Conservation (phyloP, 2,888 invertebrate species). For the Leucozona laternaria region DNA sequence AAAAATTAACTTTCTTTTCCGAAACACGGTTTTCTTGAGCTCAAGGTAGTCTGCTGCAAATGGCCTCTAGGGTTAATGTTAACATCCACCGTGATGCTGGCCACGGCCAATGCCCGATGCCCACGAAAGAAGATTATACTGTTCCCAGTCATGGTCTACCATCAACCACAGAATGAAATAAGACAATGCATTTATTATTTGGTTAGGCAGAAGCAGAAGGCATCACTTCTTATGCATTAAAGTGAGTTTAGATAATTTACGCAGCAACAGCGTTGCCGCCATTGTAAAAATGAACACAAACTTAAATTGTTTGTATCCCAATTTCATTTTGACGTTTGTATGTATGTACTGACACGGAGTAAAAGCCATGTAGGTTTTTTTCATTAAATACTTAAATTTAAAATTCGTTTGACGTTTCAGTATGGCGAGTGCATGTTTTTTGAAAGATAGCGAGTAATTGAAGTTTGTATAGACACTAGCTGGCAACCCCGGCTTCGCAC, state of each 20-base stretch:
- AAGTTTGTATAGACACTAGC: no score
- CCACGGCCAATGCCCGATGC: constrained; percentile 5
- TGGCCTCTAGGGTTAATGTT: constrained; percentile 17
- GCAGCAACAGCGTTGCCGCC: constrained; percentile 19
- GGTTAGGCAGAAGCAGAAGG: constrained; percentile 16
- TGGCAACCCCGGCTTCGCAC: no score
- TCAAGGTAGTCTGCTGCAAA: constrained; percentile 39
- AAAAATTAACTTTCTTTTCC: constrained; percentile 58
- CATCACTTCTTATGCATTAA: not conserved
- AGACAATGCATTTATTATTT: constrained; percentile 50
- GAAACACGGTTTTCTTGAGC: not conserved
- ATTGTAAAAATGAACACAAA: not conserved
- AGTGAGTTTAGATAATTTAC: constrained; percentile 52
- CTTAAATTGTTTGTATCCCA: no score
- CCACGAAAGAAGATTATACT: constrained; percentile 31
- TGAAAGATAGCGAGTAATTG: no score
- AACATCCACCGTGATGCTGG: not conserved
- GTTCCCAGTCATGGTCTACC: constrained; percentile 5
- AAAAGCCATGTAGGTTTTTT: no score
- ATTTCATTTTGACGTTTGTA: no score
- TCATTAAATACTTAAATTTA: no score
- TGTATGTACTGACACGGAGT: no score
- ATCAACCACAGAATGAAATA: constrained; percentile 31
- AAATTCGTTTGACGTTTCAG: no score
- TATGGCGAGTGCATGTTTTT: no score